Conservation (phyloP, 2,888 invertebrate species). For the Hirtodrosophila histrioides region DNA sequence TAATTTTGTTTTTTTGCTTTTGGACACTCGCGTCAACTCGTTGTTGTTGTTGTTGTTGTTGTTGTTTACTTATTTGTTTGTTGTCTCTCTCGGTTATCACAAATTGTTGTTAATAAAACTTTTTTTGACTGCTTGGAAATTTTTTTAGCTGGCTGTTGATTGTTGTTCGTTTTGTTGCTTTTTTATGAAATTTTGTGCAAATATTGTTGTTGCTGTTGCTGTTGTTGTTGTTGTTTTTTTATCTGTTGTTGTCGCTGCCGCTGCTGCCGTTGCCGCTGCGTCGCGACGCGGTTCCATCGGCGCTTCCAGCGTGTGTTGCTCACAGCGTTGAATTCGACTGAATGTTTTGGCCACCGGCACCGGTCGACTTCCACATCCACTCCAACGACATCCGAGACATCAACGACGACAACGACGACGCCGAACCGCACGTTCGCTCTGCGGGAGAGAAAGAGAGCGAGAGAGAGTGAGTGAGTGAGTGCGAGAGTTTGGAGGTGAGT, state of each 20-base stretch:
- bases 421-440: slow-evolving; percentile 52
- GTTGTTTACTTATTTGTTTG: slow-evolving; percentile 29
- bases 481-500: slow-evolving; percentile 9
- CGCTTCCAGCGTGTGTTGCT: slow-evolving; percentile 68
- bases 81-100: slow-evolving; percentile 61
- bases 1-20: slow-evolving; percentile 21
- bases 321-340: slow-evolving; percentile 71
- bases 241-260: slow-evolving; percentile 39
- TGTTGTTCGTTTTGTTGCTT: slow-evolving; percentile 36
- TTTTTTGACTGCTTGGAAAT: slow-evolving; percentile 40
- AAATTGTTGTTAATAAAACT: slow-evolving; percentile 60
- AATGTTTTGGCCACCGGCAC: slow-evolving; percentile 74
- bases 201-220: slow-evolving; percentile 13
- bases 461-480: slow-evolving; percentile 3
- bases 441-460: slow-evolving; percentile 23
- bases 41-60: slow-evolving; percentile 30
- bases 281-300: slow-evolving; percentile 70
- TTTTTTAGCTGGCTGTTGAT: slow-evolving; percentile 32
- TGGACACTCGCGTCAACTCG: slow-evolving; percentile 49
- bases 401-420: slow-evolving; percentile 59
- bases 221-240: slow-evolving; percentile 25
- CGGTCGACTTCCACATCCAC: slow-evolving; percentile 60
- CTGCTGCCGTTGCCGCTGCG: slow-evolving; percentile 57
- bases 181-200: slow-evolving; percentile 18
- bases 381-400: slow-evolving; percentile 63